Conservation (phyloP, 2,113 vertebrate genomes). For the Anarhynchus alexandrinus region DNA sequence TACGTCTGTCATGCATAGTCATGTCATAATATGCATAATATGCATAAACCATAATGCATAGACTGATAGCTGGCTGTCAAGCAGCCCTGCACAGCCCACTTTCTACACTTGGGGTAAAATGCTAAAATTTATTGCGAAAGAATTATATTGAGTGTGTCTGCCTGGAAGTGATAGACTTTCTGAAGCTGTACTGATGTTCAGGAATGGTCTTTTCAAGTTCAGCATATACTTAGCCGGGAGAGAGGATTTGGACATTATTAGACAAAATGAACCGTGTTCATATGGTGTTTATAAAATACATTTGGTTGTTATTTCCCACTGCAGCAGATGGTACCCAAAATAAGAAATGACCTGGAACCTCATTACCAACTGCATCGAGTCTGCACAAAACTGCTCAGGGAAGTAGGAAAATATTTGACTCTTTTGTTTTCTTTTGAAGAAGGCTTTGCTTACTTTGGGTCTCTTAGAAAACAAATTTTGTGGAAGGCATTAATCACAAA, state of each 20-base stretch:
- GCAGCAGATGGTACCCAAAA: slow-evolving; percentile 56
- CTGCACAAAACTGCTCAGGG: not conserved
- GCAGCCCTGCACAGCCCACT: not conserved
- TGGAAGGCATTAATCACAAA: not conserved
- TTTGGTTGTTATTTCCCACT: slow-evolving; percentile 18
- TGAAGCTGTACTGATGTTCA: not conserved
- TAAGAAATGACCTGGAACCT: slow-evolving; percentile 55
- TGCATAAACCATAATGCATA: slow-evolving; percentile 33
- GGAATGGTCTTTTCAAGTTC: slow-evolving; percentile 38
- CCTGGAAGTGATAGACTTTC: slow-evolving; percentile 26
- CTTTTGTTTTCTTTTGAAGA: not conserved
- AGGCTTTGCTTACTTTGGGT: not conserved
- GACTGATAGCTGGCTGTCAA: not conserved
- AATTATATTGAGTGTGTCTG: not conserved
- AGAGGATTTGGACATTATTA: slow-evolving; percentile 1
- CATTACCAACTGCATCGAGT: slow-evolving; percentile 6
- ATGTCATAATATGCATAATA: slow-evolving; percentile 34
- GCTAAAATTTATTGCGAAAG: not conserved
- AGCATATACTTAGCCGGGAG: not conserved
- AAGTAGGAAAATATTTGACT: not conserved
- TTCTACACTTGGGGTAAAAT: not conserved
- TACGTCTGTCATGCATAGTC: slow-evolving; percentile 21
- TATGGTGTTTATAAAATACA: slow-evolving; percentile 46
- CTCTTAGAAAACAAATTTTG: not conserved
- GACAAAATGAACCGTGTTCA: not conserved